Base-by-base conservation (phyloP, 2,888 invertebrate species). In the Leptopilina syphax region DNA sequence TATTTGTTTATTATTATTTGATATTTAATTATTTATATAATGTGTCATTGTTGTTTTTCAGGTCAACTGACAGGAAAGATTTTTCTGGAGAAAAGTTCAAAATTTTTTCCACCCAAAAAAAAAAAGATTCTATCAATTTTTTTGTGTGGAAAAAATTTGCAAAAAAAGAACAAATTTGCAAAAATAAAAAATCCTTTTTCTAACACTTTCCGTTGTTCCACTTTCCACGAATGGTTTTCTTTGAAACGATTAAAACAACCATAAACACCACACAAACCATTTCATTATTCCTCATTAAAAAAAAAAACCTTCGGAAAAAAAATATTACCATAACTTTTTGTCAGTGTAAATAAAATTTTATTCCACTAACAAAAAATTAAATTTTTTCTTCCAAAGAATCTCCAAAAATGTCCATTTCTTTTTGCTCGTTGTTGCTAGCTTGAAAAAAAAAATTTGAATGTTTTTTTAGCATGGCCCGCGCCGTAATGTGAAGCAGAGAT, bases 371-470 rank as follows among this genome's bases (percentile, higher is more conserved):
- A 57, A 57, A 73, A 41, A 73, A 60, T 73, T 0, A 34, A 60
- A 24, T 12, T 34, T 73, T 73, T 54, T 73, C 57, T 73, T 34
- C 34, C 34, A 27, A 54, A n/a, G 10, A 9, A 18, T 47, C n/a
- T 50, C 50, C 68, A 73, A 57, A 41, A 54, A 47, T 3, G 44
- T 50, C 50, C 50, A 50, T 50, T 50, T 73, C 80, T 65, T 67
- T 85, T 83, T 91, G 89, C 91, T 91, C 90, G 90, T 90, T 91
- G 90, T 91, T 89, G 90, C 90, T 90, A 89, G 91, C 91, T 91
- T 91, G 89, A 88, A 83, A 88, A 88, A 34, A 89, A 88, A 83
- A 88, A 88, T 8, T 84, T 91, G 89, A 90, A 90, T 91, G 90
- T 47, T 47, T 50, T 50, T 90, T 88, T 90, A 86, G 91, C 91